phyloP scores from a whole-genome alignment of 2,888 invertebrate genomes.

The Abrostola triplasia region DNA sequence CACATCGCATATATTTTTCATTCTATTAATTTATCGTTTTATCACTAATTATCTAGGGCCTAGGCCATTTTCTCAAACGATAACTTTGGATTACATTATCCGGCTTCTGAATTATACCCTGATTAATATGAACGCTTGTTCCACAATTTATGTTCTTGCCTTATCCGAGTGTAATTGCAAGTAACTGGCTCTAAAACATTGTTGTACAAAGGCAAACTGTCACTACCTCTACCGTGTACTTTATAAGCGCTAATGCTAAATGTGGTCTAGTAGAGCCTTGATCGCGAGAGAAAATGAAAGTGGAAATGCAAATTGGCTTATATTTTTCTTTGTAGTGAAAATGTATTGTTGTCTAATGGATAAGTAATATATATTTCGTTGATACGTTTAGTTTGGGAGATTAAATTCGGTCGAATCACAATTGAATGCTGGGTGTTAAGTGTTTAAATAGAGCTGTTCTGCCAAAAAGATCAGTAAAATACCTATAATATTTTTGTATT shows the following conservation, averaged over 20 bases:
- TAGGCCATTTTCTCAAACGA: not conserved
- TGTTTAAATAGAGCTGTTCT: too few relatives aligned
- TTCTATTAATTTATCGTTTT: too few relatives aligned
- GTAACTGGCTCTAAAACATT: constrained; percentile 21
- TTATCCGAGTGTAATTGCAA: constrained; percentile 19
- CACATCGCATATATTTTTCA: too few relatives aligned
- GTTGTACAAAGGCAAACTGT: constrained; percentile 13
- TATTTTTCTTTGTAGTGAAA: not conserved
- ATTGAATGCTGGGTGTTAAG: too few relatives aligned
- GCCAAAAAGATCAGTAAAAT: too few relatives aligned
- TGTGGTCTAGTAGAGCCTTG: constrained; percentile 14
- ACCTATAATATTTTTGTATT: too few relatives aligned
- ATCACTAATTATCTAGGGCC: too few relatives aligned
- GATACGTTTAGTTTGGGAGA: too few relatives aligned
- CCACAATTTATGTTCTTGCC: constrained; percentile 15
- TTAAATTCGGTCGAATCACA: too few relatives aligned
- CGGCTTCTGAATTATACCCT: not conserved
- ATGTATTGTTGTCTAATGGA: not conserved
- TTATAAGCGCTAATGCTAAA: constrained; percentile 15
- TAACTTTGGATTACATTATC: not conserved
- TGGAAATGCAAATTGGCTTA: constrained; percentile 31
- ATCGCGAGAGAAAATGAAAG: constrained; percentile 33
- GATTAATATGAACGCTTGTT: constrained; percentile 6
- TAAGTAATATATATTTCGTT: not conserved
- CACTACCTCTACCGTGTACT: constrained; percentile 13